A percentile compares a stretch with the other conserved stretches of the same genome.
phyloP scores from a whole-genome alignment of 2,113 vertebrate genomes.

The Phalacrocorax brasilianus region DNA sequence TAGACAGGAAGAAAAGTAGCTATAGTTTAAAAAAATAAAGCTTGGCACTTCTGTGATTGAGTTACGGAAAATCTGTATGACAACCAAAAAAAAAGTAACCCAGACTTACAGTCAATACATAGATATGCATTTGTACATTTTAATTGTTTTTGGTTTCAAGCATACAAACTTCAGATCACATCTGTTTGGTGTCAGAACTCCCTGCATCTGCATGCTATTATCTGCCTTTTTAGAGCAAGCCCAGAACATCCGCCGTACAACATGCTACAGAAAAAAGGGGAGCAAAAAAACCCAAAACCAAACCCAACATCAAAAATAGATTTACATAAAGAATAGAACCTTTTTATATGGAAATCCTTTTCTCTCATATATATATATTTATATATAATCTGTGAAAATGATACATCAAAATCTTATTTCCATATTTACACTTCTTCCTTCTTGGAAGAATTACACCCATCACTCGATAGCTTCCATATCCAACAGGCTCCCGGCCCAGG shows the following conservation, averaged over 20 bases:
- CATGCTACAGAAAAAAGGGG: conserved; percentile 74
- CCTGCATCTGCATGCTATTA: conserved; percentile 67
- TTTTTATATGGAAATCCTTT: conserved; percentile 72
- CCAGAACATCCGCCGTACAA: conserved; percentile 72
- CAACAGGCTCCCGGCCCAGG: conserved; percentile 47
- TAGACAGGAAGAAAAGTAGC: conserved; percentile 42
- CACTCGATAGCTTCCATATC: conserved; percentile 45
- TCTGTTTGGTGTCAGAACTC: conserved; percentile 69
- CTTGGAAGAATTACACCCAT: conserved; percentile 64
- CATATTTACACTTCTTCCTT: conserved; percentile 74
- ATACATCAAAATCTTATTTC: conserved; percentile 80
- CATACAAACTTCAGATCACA: conserved; percentile 68
- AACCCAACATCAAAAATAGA: conserved; percentile 65
- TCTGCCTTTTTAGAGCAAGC: conserved; percentile 71
- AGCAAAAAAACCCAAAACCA: conserved; percentile 40
- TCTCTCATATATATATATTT: conserved; percentile 57
- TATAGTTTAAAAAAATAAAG: conserved; percentile 51
- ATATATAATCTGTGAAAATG: conserved; percentile 78
- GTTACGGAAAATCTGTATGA: conserved; percentile 62
- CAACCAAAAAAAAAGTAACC: conserved; percentile 57
- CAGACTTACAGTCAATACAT: conserved; percentile 63
- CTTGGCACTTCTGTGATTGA: conserved; percentile 81
- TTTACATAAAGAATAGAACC: conserved; percentile 67
- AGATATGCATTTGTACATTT: conserved; percentile 72
- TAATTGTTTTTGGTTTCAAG: conserved; percentile 75